Evolutionary conservation across 1,140 invertebrate species (phyloP).

Genomic region (Physella acuta): DNA sequence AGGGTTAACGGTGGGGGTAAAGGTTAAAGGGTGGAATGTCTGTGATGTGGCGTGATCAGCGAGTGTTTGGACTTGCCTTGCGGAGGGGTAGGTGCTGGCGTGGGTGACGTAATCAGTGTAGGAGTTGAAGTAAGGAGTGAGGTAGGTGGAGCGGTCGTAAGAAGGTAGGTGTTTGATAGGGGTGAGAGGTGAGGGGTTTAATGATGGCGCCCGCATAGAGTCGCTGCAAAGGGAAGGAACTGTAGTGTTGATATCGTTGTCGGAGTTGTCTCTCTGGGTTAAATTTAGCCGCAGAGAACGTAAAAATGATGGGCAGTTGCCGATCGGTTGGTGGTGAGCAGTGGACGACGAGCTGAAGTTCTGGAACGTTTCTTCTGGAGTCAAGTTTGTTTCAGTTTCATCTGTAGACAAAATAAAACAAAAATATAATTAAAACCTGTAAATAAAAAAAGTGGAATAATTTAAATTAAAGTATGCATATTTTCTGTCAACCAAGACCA

Average conservation of each 20-base stretch:
- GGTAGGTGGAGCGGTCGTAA: constrained; percentile 11
- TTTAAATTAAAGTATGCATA: too few relatives aligned
- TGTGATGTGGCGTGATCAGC: constrained; percentile 6
- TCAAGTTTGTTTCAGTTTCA: background rate
- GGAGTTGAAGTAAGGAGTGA: constrained; percentile 1
- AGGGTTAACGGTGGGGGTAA: constrained; percentile 15
- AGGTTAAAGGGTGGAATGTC: constrained; percentile 10
- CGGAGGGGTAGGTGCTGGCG: background rate
- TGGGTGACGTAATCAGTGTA: constrained; percentile 20
- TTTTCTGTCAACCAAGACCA: too few relatives aligned
- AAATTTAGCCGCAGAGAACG: background rate
- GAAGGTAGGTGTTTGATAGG: constrained; percentile 14
- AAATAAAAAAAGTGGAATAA: too few relatives aligned
- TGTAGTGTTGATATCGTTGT: background rate
- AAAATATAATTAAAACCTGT: too few relatives aligned
- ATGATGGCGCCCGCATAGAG: constrained; percentile 1
- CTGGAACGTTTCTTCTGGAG: background rate
- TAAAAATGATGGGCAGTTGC: background rate
- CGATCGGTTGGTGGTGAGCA: too few relatives aligned
- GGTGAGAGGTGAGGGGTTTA: constrained; percentile 2
- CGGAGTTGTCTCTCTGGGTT: background rate
- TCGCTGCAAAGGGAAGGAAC: background rate
- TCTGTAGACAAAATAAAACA: too few relatives aligned
- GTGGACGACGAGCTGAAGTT: too few relatives aligned
- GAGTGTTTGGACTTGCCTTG: background rate